Evolutionary conservation across 2,113 vertebrate species (phyloP).

Genomic region (Xenotilapia caudafasciata): DNA sequence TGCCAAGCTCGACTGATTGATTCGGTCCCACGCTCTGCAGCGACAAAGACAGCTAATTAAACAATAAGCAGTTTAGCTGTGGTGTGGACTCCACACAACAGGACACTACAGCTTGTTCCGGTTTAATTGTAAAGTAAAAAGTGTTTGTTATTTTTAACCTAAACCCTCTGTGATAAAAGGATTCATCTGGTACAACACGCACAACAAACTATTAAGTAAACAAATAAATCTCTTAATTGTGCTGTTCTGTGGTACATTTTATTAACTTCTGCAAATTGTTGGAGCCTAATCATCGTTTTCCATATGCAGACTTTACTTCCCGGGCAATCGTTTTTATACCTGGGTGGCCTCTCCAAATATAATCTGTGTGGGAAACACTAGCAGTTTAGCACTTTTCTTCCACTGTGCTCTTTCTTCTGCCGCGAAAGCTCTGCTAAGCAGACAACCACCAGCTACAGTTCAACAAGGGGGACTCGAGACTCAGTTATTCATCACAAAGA

Average conservation of each 20-base stretch:
- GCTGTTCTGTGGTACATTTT: background rate
- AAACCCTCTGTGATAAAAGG: background rate
- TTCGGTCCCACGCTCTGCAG: background rate
- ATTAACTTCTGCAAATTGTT: background rate
- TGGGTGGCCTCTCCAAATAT: background rate
- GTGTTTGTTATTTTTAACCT: background rate
- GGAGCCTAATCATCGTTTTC: background rate
- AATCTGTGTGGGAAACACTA: background rate
- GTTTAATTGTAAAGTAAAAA: background rate
- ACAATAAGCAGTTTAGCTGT: background rate
- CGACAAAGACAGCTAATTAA: conserved; percentile 1
- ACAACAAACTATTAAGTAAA: background rate
- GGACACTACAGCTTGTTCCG: background rate
- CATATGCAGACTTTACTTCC: background rate
- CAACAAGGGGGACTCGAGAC: background rate
- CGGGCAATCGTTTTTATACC: background rate
- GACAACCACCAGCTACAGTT: background rate
- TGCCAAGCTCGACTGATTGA: background rate
- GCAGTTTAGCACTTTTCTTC: background rate
- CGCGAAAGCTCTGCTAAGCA: background rate
- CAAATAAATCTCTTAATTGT: background rate
- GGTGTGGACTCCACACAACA: background rate
- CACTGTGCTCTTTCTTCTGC: background rate
- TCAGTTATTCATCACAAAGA: background rate
- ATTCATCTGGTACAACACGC: background rate